Conservation (phyloP, 2,888 invertebrate species). For the Pterostichus niger region DNA sequence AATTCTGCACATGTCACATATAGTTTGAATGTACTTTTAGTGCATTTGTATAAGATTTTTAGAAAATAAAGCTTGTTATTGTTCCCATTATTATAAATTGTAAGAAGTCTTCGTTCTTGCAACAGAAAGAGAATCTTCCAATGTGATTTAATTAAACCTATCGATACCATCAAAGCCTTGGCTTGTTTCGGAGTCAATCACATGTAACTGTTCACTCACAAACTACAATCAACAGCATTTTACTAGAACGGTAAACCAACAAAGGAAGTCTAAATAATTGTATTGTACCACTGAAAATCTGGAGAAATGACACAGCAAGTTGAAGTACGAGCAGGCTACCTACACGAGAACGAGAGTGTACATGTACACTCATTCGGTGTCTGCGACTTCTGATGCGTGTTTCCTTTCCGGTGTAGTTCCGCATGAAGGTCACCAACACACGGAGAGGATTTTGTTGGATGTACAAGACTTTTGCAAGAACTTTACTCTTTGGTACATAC, state of each 20-base stretch:
- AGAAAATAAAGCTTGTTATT: too few relatives aligned
- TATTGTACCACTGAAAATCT: not conserved
- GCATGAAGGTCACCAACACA: constrained; percentile 45
- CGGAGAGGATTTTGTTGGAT: too few relatives aligned
- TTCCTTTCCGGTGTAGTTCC: constrained; percentile 49
- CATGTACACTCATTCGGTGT: constrained; percentile 41
- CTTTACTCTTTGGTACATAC: too few relatives aligned
- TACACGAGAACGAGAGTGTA: constrained; percentile 6
- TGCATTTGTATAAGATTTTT: too few relatives aligned
- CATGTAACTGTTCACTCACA: constrained; percentile 27
- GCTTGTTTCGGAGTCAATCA: constrained; percentile 26
- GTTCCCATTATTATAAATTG: too few relatives aligned
- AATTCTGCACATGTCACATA: too few relatives aligned
- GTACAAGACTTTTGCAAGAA: too few relatives aligned
- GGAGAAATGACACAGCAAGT: constrained; percentile 22
- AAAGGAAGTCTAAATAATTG: constrained; percentile 14
- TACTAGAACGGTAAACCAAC: constrained; percentile 10
- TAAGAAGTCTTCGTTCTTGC: too few relatives aligned
- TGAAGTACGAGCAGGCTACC: not conserved
- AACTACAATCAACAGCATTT: constrained; percentile 33
- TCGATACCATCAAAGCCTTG: not conserved
- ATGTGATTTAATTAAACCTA: too few relatives aligned
- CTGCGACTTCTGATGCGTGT: constrained; percentile 57
- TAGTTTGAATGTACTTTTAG: too few relatives aligned
- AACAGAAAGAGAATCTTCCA: too few relatives aligned